Conservation (phyloP, 1,140 invertebrate genomes). For the Leptopilina clavipes region DNA sequence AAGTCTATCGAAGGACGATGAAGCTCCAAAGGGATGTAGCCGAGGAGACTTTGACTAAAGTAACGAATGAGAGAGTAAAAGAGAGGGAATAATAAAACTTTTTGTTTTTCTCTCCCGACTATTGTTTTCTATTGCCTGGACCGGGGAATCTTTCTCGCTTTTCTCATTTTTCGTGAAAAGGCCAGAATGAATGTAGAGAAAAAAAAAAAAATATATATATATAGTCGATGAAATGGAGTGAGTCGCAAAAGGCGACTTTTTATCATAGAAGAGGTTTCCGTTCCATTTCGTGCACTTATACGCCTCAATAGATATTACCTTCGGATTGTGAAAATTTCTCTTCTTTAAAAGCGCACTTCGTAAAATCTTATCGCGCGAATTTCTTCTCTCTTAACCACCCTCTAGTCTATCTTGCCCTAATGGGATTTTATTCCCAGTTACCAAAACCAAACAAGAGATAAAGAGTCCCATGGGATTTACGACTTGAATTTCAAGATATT, state of each 20-base stretch:
- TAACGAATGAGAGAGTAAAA: not conserved
- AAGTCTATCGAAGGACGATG: conserved; percentile 71
- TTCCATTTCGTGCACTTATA: conserved; percentile 66
- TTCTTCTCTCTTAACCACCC: not conserved
- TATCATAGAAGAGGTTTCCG: conserved; percentile 62
- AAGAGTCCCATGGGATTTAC: conserved; percentile 15
- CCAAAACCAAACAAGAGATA: conserved; percentile 34
- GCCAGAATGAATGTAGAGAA: conserved; percentile 49
- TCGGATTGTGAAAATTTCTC: conserved; percentile 49
- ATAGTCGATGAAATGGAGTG: conserved; percentile 40
- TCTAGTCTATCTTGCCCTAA: not conserved
- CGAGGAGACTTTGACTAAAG: conserved; percentile 49
- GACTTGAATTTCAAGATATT: not conserved
- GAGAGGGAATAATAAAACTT: conserved; percentile 57
- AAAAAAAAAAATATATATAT: conserved; percentile 55
- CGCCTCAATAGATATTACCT: conserved; percentile 50
- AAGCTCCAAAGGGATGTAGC: conserved; percentile 54
- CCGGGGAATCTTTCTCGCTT: conserved; percentile 49
- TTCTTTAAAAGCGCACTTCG: conserved; percentile 45
- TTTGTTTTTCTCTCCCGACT: conserved; percentile 72
- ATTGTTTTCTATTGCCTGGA: conserved; percentile 70
- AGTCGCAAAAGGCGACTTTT: conserved; percentile 46
- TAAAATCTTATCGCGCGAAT: conserved; percentile 54
- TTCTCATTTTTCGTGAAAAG: conserved; percentile 9
- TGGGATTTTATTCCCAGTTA: conserved; percentile 16